phyloP scores from a whole-genome alignment of 2,113 vertebrate genomes.

The Tympanuchus pallidicinctus region DNA sequence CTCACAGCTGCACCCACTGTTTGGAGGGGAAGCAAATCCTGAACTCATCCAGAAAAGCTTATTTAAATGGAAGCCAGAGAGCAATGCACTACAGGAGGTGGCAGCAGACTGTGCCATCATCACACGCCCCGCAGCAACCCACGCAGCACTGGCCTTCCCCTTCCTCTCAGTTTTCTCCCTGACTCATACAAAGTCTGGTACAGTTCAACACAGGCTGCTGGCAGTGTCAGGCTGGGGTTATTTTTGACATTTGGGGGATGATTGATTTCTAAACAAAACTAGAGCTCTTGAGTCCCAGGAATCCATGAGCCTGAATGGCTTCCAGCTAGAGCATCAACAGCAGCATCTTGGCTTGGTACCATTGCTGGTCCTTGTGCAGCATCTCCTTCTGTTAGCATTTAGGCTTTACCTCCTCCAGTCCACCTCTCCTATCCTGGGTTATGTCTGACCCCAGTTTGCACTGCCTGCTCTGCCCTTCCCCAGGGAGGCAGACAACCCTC shows the following conservation, averaged over 20 bases:
- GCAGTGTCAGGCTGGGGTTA: constrained; percentile 46
- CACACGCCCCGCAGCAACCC: constrained; percentile 20
- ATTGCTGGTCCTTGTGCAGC: neutral
- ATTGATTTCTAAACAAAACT: constrained; percentile 14
- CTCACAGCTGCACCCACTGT: neutral
- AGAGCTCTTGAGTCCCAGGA: neutral
- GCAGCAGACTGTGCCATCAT: constrained; percentile 45
- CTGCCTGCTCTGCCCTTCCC: neutral
- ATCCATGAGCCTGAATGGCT: neutral
- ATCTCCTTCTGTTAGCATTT: neutral
- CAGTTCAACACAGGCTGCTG: constrained; percentile 29
- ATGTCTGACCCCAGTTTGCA: neutral
- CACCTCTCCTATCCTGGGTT: neutral
- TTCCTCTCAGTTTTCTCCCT: constrained; percentile 56
- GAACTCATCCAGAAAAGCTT: neutral
- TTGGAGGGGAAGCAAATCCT: constrained; percentile 3
- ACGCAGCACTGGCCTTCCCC: neutral
- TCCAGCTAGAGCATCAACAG: neutral
- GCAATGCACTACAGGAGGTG: neutral
- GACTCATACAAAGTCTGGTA: constrained; percentile 49
- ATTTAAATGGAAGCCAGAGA: neutral
- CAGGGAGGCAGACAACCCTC: neutral
- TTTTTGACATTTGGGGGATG: constrained; percentile 8
- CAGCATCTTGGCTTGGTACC: neutral
- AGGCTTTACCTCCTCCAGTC: neutral